Conservation (phyloP, 2,888 invertebrate species). For the Callyntrura sp. region DNA sequence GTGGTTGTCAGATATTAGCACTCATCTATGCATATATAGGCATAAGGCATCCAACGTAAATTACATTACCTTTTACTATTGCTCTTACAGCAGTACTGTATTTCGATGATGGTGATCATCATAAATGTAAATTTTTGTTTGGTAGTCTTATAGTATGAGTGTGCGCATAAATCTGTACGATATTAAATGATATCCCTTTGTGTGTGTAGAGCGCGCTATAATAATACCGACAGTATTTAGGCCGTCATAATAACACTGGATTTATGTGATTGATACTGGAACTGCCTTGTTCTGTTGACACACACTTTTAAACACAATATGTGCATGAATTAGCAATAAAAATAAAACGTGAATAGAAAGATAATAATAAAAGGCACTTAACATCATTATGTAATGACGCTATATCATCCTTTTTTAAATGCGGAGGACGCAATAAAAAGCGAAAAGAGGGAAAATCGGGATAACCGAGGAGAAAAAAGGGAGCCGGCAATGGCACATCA, state of each 20-base stretch:
- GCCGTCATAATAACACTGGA: neutral
- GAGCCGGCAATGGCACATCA: neutral
- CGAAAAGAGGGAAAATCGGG: neutral
- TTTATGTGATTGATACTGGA: constrained; percentile 52
- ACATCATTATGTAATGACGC: constrained; percentile 69
- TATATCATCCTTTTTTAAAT: constrained; percentile 52
- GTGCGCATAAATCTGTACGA: neutral
- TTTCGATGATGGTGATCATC: neutral
- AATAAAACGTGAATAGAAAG: constrained; percentile 77
- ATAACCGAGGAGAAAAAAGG: neutral
- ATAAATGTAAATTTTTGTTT: constrained; percentile 2
- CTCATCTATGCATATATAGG: constrained; percentile 5
- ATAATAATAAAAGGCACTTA: constrained; percentile 56
- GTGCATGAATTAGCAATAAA: constrained; percentile 80
- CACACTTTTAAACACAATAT: constrained; percentile 59
- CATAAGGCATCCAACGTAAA: neutral
- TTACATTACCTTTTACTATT: constrained; percentile 7
- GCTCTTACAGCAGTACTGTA: neutral
- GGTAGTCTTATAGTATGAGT: neutral
- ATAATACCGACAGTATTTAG: neutral
- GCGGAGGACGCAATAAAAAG: constrained; percentile 59
- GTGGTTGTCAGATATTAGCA: constrained; percentile 39
- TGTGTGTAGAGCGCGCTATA: neutral
- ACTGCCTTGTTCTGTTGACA: constrained; percentile 44
- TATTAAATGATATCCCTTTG: neutral